Evolutionary conservation across 2,113 vertebrate genomes (phyloP).

Genomic region (Benitochromis conjunctus): DNA sequence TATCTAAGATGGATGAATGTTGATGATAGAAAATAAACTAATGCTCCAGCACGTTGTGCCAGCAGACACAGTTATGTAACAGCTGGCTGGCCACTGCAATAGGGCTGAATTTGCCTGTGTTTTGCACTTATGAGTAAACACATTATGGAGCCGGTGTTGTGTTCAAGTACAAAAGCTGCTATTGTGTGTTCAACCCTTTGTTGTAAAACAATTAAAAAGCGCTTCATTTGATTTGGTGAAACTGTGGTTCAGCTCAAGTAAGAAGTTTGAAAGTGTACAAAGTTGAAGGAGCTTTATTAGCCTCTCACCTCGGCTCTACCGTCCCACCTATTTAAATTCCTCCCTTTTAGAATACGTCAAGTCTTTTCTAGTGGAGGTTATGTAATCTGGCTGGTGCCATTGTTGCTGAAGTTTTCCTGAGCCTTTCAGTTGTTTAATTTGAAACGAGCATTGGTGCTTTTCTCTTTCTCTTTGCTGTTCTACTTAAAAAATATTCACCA

Average conservation of each 20-base stretch:
- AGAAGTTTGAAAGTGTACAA: not conserved
- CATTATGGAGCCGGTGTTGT: not conserved
- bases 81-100: not conserved
- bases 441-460: not conserved
- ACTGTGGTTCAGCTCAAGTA: not conserved
- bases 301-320: not conserved
- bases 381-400: not conserved
- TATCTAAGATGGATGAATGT: not conserved
- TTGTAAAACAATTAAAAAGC: not conserved
- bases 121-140: conserved; percentile 17
- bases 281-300: conserved; percentile 17
- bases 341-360: not conserved
- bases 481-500: not conserved
- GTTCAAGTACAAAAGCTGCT: not conserved
- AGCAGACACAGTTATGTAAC: conserved; percentile 1
- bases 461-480: not conserved
- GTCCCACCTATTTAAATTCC: not conserved
- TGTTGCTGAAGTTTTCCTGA: not conserved
- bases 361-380: not conserved
- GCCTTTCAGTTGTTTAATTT: not conserved
- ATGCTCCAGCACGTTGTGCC: not conserved
- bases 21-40: not conserved
- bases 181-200: not conserved
- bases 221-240: not conserved
- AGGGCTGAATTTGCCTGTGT: not conserved